These are phyloP conservation scores for Castor canadensis DNA, from an alignment of 2,113 vertebrate genomes.

Conservation along the genomic window DNA sequence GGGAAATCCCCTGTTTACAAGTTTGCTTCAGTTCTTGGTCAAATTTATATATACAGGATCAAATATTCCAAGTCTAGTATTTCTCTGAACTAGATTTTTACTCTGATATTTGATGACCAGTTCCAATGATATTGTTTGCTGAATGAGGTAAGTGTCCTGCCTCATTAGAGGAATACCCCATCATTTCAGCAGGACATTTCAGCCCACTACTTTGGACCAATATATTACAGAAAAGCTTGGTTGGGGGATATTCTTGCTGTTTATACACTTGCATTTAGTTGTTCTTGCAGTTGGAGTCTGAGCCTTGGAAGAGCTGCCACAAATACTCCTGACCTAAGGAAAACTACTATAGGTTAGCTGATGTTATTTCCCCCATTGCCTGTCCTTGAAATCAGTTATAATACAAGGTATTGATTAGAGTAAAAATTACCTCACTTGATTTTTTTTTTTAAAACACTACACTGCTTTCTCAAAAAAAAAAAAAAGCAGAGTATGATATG, in stretches of 20 bases:
- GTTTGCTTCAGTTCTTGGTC: neutral
- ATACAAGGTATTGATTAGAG: neutral
- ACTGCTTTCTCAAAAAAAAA: neutral
- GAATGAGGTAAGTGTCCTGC: neutral
- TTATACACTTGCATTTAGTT: neutral
- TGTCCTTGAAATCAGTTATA: neutral
- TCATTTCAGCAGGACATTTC: neutral
- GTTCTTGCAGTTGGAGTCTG: neutral
- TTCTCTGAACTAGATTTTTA: neutral
- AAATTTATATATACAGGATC: neutral
- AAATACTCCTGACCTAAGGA: neutral
- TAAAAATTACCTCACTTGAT: neutral
- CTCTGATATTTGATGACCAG: neutral
- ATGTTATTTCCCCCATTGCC: neutral
- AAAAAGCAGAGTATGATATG: neutral
- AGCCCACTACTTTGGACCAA: neutral
- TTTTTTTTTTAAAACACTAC: neutral
- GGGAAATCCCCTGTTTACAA: neutral
- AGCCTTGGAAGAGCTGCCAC: neutral
- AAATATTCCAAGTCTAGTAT: neutral
- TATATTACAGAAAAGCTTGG: neutral
- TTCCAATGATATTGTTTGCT: neutral
- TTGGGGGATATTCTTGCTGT: neutral
- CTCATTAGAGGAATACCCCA: neutral
- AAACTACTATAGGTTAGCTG: neutral